phyloP scores from a whole-genome alignment of 2,113 vertebrate species.

The Malurus alboscapulatus region DNA sequence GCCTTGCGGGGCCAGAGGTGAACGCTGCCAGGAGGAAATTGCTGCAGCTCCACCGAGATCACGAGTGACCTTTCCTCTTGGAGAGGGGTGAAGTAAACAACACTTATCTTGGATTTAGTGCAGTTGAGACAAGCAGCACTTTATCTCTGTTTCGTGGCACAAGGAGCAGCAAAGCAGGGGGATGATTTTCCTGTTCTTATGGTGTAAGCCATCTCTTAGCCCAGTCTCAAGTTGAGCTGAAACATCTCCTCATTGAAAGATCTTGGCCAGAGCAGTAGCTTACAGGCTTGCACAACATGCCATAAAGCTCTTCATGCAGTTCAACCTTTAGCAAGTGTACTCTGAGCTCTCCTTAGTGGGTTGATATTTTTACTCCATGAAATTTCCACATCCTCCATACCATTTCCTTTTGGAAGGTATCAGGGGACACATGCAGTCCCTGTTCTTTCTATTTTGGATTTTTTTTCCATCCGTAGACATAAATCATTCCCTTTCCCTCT shows the following conservation, averaged over 20 bases:
- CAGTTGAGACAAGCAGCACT: neutral
- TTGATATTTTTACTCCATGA: constrained; percentile 4
- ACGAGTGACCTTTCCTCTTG: constrained; percentile 15
- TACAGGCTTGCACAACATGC: neutral
- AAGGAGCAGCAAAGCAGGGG: neutral
- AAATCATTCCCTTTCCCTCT: neutral
- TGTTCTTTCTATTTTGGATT: neutral
- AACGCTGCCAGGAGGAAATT: constrained; percentile 7
- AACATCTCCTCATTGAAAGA: neutral
- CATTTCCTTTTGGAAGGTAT: neutral
- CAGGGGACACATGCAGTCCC: neutral
- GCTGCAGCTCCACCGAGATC: neutral
- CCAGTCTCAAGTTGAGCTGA: neutral
- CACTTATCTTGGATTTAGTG: neutral
- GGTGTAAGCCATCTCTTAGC: neutral
- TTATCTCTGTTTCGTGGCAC: neutral
- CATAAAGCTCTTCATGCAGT: neutral
- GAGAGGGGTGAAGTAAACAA: constrained; percentile 29
- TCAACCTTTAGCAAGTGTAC: neutral
- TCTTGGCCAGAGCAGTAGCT: neutral
- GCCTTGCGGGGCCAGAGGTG: neutral
- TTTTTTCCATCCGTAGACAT: neutral
- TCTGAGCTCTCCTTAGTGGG: neutral
- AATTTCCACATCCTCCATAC: neutral
- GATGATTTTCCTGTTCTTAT: neutral